phyloP scores from a whole-genome alignment of 2,797 vertebrate species.

The Peromyscus attwateri region DNA sequence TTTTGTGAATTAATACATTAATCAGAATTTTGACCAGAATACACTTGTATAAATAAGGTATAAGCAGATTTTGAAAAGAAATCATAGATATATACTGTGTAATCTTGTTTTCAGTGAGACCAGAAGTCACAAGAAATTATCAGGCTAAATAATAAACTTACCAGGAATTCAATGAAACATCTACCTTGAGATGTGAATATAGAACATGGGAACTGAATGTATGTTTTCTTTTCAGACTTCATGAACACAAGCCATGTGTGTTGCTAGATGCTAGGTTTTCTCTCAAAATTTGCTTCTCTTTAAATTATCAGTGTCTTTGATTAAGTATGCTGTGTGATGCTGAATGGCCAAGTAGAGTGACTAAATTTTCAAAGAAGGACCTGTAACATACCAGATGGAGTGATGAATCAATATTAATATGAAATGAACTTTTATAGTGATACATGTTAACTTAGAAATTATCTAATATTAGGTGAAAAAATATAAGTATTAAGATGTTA shows the following conservation, averaged over 20 bases:
- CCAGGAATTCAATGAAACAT: background rate
- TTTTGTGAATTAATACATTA: background rate
- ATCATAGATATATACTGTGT: no score
- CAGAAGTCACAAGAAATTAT: background rate
- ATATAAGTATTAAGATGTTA: background rate
- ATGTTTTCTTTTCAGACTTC: background rate
- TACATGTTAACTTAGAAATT: background rate
- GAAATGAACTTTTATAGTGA: background rate
- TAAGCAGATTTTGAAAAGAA: background rate
- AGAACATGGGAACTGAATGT: background rate
- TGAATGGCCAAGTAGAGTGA: background rate
- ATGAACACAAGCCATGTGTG: background rate
- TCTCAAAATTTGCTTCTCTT: background rate
- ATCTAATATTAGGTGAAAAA: background rate
- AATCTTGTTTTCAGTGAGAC: background rate
- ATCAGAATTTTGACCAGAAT: background rate
- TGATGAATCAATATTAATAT: background rate
- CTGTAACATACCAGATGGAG: no score
- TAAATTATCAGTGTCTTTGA: background rate
- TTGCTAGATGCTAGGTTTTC: background rate
- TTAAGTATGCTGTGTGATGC: background rate
- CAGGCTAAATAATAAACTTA: background rate
- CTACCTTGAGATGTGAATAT: background rate
- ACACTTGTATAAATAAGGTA: background rate
- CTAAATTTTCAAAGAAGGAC: background rate